Evolutionary conservation across 2,113 vertebrate species (phyloP).

Genomic region (Tachysurus fulvidraco): DNA sequence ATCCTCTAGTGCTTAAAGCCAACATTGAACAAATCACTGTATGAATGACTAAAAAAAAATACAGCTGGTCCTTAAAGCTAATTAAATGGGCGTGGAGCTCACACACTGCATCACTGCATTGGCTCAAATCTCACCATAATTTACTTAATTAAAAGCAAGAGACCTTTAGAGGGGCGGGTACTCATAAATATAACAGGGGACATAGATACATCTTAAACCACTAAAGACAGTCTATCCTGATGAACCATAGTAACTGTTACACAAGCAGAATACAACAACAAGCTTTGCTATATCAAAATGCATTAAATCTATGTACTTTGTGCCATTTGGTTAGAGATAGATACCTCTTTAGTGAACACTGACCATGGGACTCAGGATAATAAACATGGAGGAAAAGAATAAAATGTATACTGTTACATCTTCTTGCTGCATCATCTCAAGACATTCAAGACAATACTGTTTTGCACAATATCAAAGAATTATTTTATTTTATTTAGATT

Average conservation of each 20-base stretch:
- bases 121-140: slow-evolving; percentile 34
- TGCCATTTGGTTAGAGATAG: not conserved
- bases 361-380: not conserved
- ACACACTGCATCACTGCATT: slow-evolving; percentile 13
- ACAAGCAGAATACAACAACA: too few species aligned
- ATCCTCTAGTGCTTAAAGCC: not conserved
- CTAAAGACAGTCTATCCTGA: not conserved
- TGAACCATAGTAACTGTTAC: not conserved
- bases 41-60: slow-evolving; percentile 33
- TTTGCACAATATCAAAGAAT: not conserved
- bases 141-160: slow-evolving; percentile 10
- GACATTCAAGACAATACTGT: not conserved
- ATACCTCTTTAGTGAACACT: not conserved
- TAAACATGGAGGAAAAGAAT: not conserved
- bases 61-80: slow-evolving; percentile 45
- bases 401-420: not conserved
- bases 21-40: slow-evolving; percentile 33
- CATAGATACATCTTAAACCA: not conserved
- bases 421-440: not conserved
- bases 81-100: slow-evolving; percentile 27
- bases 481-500: too few species aligned
- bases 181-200: not conserved
- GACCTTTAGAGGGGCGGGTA: not conserved
- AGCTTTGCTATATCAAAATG: not conserved
- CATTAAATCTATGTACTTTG: not conserved